These are phyloP conservation scores for Meganola albula DNA, from an alignment of 2,888 invertebrate species.

Conservation along the genomic window DNA sequence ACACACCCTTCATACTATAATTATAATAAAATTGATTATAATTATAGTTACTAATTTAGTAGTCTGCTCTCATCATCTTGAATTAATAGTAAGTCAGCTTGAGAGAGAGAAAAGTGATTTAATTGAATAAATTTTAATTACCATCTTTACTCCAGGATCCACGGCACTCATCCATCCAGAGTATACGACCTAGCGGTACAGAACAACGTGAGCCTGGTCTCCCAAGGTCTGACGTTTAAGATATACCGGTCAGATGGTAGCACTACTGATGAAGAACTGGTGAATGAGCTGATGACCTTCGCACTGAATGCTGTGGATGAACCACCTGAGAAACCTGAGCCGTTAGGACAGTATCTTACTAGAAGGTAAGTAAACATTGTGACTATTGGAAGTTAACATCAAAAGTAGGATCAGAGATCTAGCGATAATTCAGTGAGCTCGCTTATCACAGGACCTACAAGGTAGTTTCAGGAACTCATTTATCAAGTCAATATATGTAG, in stretches of 20 bases:
- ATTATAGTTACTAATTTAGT: neutral
- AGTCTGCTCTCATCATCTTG: neutral
- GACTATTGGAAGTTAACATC: no score
- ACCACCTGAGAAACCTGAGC: slow-evolving; percentile 31
- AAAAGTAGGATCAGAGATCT: no score
- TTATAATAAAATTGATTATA: no score
- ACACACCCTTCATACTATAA: no score
- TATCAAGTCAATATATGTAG: no score
- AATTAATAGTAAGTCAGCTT: neutral
- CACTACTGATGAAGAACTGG: slow-evolving; percentile 11
- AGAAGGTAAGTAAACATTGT: slow-evolving; percentile 31
- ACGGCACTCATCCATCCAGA: slow-evolving; percentile 40
- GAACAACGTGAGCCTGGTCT: slow-evolving; percentile 36
- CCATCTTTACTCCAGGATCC: slow-evolving; percentile 43
- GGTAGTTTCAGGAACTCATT: no score
- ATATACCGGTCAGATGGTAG: slow-evolving; percentile 38
- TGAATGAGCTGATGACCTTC: slow-evolving; percentile 36
- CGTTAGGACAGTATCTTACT: slow-evolving; percentile 41
- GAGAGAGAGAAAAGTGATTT: neutral
- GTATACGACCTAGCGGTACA: slow-evolving; percentile 40
- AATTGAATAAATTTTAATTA: neutral
- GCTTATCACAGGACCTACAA: no score
- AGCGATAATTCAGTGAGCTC: no score
- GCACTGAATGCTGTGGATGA: slow-evolving; percentile 27
- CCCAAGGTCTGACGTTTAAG: slow-evolving; percentile 36